Evolutionary conservation across 2,797 vertebrate genomes (phyloP).

Genomic region (Leptoclinus maculatus): DNA sequence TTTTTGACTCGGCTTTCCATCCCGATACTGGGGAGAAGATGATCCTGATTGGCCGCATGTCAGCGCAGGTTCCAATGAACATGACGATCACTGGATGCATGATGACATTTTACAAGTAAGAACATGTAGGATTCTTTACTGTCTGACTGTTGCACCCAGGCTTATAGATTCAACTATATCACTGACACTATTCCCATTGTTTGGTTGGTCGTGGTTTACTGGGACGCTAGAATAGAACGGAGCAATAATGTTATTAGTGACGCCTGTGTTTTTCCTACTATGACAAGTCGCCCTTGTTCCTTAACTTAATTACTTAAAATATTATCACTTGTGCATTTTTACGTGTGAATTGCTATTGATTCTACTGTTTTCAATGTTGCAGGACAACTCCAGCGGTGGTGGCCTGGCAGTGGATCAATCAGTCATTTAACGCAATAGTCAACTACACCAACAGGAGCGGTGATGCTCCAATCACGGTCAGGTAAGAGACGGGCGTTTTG

Average conservation of each 20-base stretch:
- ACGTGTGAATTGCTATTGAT: neutral
- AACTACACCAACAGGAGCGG: constrained; percentile 98
- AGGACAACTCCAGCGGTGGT: constrained; percentile 96
- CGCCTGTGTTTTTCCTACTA: neutral
- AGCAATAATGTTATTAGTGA: neutral
- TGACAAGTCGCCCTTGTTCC: neutral
- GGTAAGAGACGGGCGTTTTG: constrained; percentile 76
- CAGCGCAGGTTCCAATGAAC: constrained; percentile 98
- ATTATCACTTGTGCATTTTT: neutral
- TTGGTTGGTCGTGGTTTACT: neutral
- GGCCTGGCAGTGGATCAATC: constrained; percentile 99
- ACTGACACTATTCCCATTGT: neutral
- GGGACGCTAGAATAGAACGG: neutral
- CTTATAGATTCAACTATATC: neutral
- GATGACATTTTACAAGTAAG: constrained; percentile 99
- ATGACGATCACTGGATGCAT: constrained; percentile 99
- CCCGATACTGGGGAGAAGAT: constrained; percentile 99
- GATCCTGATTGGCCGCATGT: constrained; percentile 98
- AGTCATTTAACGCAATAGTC: constrained; percentile 98
- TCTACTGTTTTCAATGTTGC: constrained; percentile 20
- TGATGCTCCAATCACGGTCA: constrained; percentile 93
- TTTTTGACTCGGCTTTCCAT: constrained; percentile 98
- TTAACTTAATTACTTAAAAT: neutral
- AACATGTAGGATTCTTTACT: neutral
- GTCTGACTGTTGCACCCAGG: neutral